Conservation (phyloP, 2,113 vertebrate species). For the Sinosuthora webbiana region DNA sequence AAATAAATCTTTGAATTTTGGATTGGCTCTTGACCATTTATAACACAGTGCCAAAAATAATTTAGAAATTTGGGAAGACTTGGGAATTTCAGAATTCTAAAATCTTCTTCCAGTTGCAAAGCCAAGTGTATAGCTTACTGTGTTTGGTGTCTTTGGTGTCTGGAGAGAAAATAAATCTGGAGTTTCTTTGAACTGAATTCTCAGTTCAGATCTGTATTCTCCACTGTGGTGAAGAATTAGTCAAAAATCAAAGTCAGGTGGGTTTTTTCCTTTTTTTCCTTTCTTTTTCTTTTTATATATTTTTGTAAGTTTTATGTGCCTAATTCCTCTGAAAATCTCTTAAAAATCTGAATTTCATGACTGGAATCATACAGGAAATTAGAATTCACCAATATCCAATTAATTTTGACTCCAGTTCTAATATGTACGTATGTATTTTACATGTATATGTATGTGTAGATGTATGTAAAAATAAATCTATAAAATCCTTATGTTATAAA, state of each 20-base stretch:
- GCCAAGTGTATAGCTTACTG: neutral
- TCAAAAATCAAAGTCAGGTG: neutral
- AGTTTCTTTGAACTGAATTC: neutral
- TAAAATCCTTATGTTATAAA: neutral
- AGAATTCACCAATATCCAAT: neutral
- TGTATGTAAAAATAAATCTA: neutral
- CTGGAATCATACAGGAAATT: neutral
- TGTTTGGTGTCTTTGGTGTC: neutral
- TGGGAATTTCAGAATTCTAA: neutral
- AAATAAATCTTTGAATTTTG: no score
- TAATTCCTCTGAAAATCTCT: neutral
- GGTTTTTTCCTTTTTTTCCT: neutral
- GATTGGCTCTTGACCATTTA: no score
- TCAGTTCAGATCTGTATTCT: neutral
- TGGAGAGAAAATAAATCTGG: neutral
- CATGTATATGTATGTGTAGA: neutral
- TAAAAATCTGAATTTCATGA: neutral
- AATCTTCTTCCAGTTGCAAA: neutral
- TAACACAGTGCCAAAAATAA: neutral
- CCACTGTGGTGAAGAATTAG: neutral
- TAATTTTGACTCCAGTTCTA: neutral
- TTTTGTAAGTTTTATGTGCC: neutral
- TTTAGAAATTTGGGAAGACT: neutral
- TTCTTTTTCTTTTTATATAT: neutral
- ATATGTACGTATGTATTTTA: neutral